Conservation (phyloP, 1,140 invertebrate species). For the Drosophila sucinea region DNA sequence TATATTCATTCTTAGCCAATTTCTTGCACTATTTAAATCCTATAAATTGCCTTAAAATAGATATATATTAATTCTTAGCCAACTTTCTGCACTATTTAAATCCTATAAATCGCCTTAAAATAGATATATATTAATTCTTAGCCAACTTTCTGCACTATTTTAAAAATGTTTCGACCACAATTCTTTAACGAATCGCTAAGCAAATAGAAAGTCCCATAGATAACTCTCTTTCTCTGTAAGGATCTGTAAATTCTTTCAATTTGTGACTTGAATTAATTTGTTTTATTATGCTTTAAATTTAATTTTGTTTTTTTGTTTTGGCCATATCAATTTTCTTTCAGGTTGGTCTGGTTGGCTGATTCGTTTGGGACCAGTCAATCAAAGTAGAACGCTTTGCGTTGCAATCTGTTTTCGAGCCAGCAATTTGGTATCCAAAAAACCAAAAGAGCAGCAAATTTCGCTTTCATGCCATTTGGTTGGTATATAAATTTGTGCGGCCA, state of each 20-base stretch:
- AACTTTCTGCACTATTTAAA: too few species aligned
- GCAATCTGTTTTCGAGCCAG: conserved; percentile 55
- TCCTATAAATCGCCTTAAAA: too few species aligned
- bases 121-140: too few species aligned
- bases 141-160: too few species aligned
- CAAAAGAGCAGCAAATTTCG: conserved; percentile 41
- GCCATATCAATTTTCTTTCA: neutral
- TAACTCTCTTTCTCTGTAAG: too few species aligned
- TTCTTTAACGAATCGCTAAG: too few species aligned
- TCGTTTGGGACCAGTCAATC: conserved; percentile 30
- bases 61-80: too few species aligned
- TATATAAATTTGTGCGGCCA: conserved; percentile 28
- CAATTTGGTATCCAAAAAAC: conserved; percentile 53
- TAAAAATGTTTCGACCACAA: too few species aligned
- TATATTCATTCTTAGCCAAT: too few species aligned
- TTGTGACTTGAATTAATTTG: neutral
- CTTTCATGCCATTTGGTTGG: conserved; percentile 75
- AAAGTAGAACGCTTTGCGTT: conserved; percentile 13
- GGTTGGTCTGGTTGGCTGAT: neutral
- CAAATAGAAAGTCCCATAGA: too few species aligned
- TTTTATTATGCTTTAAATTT: neutral
- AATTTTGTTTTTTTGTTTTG: neutral
- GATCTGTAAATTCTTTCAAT: neutral
- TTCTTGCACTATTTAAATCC: too few species aligned
- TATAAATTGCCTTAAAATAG: too few species aligned